These are phyloP conservation scores for Drosophila willistoni DNA, from an alignment of 1,140 invertebrate genomes.

Conservation along the genomic window DNA sequence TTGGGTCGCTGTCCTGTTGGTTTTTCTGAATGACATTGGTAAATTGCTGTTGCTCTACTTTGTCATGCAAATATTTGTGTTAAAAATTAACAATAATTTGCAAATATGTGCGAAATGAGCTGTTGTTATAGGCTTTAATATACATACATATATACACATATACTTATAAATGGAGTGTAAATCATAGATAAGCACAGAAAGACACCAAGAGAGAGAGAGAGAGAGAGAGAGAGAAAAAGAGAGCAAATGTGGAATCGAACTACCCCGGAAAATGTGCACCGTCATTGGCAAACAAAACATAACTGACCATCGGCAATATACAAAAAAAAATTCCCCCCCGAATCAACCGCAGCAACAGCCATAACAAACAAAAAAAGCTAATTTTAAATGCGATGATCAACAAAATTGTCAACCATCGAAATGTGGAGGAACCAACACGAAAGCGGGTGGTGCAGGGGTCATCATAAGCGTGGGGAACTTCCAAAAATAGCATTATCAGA, in stretches of 20 bases:
- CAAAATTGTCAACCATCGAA: constrained; percentile 3
- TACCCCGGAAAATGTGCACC: constrained; percentile 63
- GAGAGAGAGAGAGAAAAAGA: not conserved
- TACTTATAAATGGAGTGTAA: constrained; percentile 7
- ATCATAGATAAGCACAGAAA: not conserved
- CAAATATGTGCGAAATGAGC: constrained; percentile 36
- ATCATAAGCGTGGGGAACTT: constrained; percentile 22
- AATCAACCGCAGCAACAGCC: not conserved
- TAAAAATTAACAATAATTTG: constrained; percentile 68
- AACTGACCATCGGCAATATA: constrained; percentile 69
- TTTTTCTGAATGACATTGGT: constrained; percentile 35
- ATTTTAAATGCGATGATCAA: constrained; percentile 24
- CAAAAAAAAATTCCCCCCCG: constrained; percentile 2
- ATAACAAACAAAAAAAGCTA: constrained; percentile 27
- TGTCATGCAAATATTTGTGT: constrained; percentile 53
- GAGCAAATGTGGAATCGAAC: not conserved
- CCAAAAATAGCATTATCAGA: constrained; percentile 40
- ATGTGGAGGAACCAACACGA: not conserved
- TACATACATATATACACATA: not conserved
- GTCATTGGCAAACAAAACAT: constrained; percentile 69
- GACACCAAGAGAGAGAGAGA: not conserved
- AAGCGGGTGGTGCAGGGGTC: not conserved
- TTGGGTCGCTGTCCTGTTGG: constrained; percentile 9
- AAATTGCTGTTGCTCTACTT: constrained; percentile 6
- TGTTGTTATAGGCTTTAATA: constrained; percentile 40